Evolutionary conservation across 2,113 vertebrate species (phyloP).

Genomic region (Rhea pennata): DNA sequence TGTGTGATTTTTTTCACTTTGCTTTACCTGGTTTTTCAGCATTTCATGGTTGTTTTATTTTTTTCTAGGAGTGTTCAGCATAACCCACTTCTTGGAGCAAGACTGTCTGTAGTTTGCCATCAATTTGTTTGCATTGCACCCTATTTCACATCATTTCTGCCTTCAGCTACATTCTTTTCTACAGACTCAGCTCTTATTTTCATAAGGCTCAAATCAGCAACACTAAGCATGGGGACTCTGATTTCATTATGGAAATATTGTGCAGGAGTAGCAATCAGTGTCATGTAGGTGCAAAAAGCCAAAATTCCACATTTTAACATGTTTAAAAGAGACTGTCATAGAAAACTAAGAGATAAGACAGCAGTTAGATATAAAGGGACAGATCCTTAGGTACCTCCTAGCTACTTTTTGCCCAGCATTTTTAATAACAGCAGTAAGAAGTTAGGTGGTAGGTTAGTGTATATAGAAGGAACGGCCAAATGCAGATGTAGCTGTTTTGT

Average conservation of each 20-base stretch:
- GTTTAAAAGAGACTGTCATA: neutral
- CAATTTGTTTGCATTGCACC: neutral
- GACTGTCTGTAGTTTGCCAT: neutral
- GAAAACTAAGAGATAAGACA: neutral
- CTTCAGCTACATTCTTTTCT: neutral
- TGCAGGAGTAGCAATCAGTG: neutral
- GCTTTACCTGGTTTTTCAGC: neutral
- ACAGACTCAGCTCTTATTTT: neutral
- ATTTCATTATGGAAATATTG: neutral
- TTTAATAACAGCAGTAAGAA: neutral
- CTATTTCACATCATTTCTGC: neutral
- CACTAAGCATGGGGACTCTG: neutral
- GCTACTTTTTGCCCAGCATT: neutral
- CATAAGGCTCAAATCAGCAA: neutral
- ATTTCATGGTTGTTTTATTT: neutral
- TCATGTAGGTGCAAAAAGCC: neutral
- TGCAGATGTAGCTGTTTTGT: neutral
- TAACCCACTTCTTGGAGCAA: neutral
- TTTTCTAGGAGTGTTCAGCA: neutral
- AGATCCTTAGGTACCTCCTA: neutral
- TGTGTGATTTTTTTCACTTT: neutral
- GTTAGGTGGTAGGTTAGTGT: neutral
- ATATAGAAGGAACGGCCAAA: neutral
- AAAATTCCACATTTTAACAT: neutral
- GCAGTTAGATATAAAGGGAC: neutral